A percentile compares a stretch with the other conserved stretches of the same genome.
Conservation (phyloP, 2,797 vertebrate species). For the Alectoris magna region DNA sequence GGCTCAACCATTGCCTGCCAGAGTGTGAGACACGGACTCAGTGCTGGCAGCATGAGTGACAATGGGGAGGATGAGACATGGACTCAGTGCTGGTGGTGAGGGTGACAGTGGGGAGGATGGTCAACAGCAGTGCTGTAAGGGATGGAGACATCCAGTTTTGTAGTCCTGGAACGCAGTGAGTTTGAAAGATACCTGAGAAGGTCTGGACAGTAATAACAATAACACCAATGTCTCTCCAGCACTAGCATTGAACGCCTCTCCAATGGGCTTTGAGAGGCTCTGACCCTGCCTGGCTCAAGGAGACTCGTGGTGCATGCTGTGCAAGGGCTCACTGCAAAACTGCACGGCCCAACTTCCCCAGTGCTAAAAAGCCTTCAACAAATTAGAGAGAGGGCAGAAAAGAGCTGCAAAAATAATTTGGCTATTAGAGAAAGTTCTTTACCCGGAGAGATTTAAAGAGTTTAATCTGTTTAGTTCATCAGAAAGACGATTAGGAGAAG, state of each 20-base stretch:
- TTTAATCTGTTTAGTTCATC: slow-evolving; percentile 46
- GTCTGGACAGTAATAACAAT: too few relatives aligned
- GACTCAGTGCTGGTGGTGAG: fast-evolving
- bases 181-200: neutral
- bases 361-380: neutral
- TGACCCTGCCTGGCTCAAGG: neutral
- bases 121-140: fast-evolving
- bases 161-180: fast-evolving
- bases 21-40: neutral
- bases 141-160: neutral
- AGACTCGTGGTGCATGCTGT: fast-evolving
- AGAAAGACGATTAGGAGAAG: slow-evolving; percentile 31
- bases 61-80: neutral
- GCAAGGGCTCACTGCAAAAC: neutral
- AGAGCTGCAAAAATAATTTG: slow-evolving; percentile 16
- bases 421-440: slow-evolving; percentile 25
- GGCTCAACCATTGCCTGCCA: too few relatives aligned
- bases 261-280: neutral
- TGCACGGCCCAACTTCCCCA: fast-evolving
- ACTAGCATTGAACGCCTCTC: fast-evolving
- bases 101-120: neutral
- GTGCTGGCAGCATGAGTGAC: fast-evolving
- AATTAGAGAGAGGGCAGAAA: slow-evolving; percentile 21
- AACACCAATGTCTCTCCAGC: too few relatives aligned
- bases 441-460: neutral